Evolutionary conservation across 2,113 vertebrate species (phyloP).

Genomic region (Pachyramphus minor): DNA sequence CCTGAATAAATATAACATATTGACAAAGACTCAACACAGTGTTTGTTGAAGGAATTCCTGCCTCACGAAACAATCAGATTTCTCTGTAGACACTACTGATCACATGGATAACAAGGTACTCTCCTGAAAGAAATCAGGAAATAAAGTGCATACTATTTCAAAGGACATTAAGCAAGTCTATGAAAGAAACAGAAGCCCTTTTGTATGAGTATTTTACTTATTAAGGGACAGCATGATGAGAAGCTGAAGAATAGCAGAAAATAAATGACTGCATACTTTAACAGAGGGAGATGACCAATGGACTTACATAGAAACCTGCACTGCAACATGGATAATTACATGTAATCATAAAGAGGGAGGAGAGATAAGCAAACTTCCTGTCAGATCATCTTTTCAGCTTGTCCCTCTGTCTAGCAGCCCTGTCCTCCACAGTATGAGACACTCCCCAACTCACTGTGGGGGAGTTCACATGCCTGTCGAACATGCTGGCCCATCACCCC

Average conservation of each 20-base stretch:
- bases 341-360: not conserved
- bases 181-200: not conserved
- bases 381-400: not conserved
- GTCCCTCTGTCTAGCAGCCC: not conserved
- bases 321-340: not conserved
- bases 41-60: not conserved
- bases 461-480: not conserved
- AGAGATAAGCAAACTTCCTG: not conserved
- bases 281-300: not conserved
- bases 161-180: not conserved
- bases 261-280: not conserved
- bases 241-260: not conserved
- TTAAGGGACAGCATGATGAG: not conserved
- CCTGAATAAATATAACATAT: not conserved
- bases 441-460: rapidly evolving
- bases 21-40: not conserved
- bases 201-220: not conserved
- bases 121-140: not conserved
- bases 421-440: not conserved
- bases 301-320: not conserved
- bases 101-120: not conserved
- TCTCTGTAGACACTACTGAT: not conserved
- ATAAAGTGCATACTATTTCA: not conserved
- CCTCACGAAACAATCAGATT: not conserved
- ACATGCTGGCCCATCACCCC: not conserved